Percentiles rank a stretch among this genome's conserved stretches.
Evolutionary conservation across 2,888 invertebrate genomes (phyloP).

Genomic region (Zygogramma bicolorata): DNA sequence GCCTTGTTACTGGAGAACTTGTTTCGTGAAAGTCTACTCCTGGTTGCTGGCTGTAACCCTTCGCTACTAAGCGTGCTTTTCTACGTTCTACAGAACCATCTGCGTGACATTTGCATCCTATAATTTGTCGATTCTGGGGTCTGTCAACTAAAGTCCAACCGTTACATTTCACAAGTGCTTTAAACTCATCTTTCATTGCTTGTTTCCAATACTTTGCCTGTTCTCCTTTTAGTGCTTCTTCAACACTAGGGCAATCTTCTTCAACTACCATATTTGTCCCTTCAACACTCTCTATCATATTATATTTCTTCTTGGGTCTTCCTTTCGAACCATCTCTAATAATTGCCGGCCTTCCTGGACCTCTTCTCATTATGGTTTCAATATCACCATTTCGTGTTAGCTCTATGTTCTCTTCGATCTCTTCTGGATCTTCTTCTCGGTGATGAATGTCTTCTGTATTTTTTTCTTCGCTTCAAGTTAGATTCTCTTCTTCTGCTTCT

Average conservation of each 20-base stretch:
- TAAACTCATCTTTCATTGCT: neutral
- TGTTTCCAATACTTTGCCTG: neutral
- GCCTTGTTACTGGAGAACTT: neutral
- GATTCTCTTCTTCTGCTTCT: neutral
- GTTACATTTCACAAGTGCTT: neutral
- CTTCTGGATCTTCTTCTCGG: neutral
- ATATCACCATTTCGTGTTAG: neutral
- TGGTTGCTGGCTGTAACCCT: neutral
- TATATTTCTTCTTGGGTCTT: neutral
- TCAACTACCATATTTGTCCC: neutral
- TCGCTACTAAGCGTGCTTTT: slow-evolving; percentile 38
- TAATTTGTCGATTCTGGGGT: neutral
- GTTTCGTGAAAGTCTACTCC: too few species aligned
- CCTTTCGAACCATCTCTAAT: neutral
- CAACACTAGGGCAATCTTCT: neutral
- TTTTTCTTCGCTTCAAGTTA: neutral
- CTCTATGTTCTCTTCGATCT: neutral
- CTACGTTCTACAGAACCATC: neutral
- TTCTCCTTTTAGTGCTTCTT: neutral
- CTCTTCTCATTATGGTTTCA: neutral
- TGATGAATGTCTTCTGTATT: neutral
- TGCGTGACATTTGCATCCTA: neutral
- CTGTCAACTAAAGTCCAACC: too few species aligned
- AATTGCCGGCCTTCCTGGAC: neutral
- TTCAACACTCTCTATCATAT: neutral